Evolutionary conservation across 2,888 invertebrate species (phyloP), one percentile per base, ranked within the genome.

Genomic region (Elegia similella): DNA sequence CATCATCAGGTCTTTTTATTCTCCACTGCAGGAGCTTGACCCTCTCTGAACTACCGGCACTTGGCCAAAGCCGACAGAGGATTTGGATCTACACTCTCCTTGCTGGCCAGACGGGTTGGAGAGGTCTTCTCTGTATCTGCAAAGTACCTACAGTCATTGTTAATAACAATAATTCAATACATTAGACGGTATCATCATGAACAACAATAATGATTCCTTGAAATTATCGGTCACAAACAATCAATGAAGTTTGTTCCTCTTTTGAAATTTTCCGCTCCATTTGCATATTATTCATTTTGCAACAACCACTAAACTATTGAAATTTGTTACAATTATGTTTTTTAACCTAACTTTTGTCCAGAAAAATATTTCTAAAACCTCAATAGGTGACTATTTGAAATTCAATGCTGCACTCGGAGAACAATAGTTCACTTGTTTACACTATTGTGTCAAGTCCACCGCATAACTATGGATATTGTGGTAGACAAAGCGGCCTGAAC

Each of bases 401-500:
- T 17, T 44, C 12, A 23, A 48, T 29, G 7, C 46, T 12, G 13
- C 48, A 55, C 44, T 42, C 23, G 80, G 73, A 83, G 81, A 73
- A 67, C 60, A 46, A 55, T 57, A 75, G 78, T 75, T 72, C 73
- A 69, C 70, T 81, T 85, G 84, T 88, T 87, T 84, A 80, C 73
- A 68, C 72, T 78, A 61, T 72, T 73, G 78, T 70, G 72, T 82
- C 76, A 76, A 78, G 80, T 56, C 70, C 71, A 76, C 78, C 75
- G 69, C 76, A 66, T 60, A 68, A 62, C 68, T 62, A 64, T 61
- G 60, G 69, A 75, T 76, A 73, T 69, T 70, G 73, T 76, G 69
- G 77, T 77, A 87, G 82, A 88, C 89, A 88, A 87, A 82, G 78
- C 75, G 68, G 68, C 70, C 75, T 75, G 78, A 76, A 75, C 80